A percentile compares a stretch with the other conserved stretches of the same genome.
These are phyloP conservation scores for Psophia crepitans DNA, from an alignment of 2,113 vertebrate genomes.

Conservation along the genomic window DNA sequence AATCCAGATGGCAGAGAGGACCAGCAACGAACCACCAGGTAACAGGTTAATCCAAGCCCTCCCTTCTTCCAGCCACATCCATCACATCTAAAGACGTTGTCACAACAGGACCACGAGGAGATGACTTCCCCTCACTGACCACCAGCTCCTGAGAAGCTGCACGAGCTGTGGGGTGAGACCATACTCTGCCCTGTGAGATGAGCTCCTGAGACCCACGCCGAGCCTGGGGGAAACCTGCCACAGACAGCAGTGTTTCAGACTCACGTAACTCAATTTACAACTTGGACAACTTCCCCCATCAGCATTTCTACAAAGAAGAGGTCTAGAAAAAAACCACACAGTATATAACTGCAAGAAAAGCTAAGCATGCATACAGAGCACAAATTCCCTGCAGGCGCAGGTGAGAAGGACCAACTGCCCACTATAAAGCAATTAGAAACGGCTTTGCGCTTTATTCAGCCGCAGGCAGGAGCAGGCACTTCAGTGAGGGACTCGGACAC, in stretches of 20 bases:
- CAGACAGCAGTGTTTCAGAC: neutral
- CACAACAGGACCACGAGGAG: neutral
- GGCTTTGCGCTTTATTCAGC: neutral
- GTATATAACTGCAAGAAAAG: neutral
- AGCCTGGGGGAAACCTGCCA: neutral
- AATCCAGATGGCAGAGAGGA: too few species aligned
- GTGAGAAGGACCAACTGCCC: neutral
- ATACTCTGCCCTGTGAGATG: too few species aligned
- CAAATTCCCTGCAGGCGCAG: neutral
- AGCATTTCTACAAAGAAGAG: neutral
- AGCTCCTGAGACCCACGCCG: accelerated
- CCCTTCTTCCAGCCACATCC: neutral
- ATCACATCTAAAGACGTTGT: neutral
- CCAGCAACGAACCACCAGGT: neutral
- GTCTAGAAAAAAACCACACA: neutral
- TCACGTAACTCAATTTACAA: accelerated
- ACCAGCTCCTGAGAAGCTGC: neutral
- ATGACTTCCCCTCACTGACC: neutral
- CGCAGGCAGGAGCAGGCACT: neutral
- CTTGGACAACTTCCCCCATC: neutral
- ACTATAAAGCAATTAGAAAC: neutral
- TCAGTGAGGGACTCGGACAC: neutral
- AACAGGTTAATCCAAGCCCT: neutral
- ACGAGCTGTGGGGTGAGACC: neutral
- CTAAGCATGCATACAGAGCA: neutral